Evolutionary conservation across 1,140 invertebrate genomes (phyloP), one percentile per base, ranked within the genome.

Genomic region (Drosophila albomicans): DNA sequence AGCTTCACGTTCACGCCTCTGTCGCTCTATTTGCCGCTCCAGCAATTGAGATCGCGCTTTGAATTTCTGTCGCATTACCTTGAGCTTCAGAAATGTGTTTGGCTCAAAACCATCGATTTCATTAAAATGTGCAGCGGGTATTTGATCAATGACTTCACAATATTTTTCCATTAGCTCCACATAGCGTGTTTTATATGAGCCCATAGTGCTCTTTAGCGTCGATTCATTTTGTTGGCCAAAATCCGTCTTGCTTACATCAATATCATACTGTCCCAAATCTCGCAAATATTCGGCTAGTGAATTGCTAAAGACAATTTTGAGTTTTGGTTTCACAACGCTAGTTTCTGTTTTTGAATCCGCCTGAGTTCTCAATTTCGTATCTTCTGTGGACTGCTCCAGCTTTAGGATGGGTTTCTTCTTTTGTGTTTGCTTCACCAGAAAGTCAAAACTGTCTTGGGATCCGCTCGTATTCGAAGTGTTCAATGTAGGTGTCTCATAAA

Each of bases 111-210:
- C 92, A 3, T 57, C 58, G 7, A 92, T 88, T 38, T 75, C 64
- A 59, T 79, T 86, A 8, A 92, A 92, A 43, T 79, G 85, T 15
- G 79, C 78, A 2, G 78, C 75, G 1, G 92, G 92, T 46, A 92
- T 85, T 62, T 92, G 91, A 63, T 92, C 92, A 41, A 92, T 82
- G 15, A 92, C 72, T 6, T 74, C 69, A 13, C 89, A 92, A 45
- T 90, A 92, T 54, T 92, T 91, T 52, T 92, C 92, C 79, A 92
- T 84, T 3, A 92, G 58, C 15, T 92, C 87, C 1, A 84, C 49
- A 30, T 92, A 87, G 5, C 73, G 85, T 8, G 56, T 61, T 65
- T 84, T 89, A 11, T 81, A 92, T 16, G 80, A 69, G 0, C 52
- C 56, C 0, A 85, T 67, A 1, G 67, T 68, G 25, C 57, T 65